phyloP scores from a whole-genome alignment of 1,140 invertebrate species.

The Philotrypesis tridentata region DNA sequence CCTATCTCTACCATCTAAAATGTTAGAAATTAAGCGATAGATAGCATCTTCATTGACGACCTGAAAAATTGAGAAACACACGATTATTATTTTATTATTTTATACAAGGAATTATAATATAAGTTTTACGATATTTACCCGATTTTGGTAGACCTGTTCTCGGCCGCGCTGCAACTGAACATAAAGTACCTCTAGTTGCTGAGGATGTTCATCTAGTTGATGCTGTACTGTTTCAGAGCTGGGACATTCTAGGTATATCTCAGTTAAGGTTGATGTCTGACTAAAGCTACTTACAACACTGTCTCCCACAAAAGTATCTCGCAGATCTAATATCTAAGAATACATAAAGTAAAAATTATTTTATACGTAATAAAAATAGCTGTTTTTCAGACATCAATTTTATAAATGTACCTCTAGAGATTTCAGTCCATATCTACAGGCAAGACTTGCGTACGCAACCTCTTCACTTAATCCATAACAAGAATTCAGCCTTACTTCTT shows the following conservation, averaged over 20 bases:
- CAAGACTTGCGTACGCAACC: slow-evolving; percentile 83
- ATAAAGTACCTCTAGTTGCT: slow-evolving; percentile 47
- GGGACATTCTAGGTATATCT: slow-evolving; percentile 77
- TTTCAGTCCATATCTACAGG: slow-evolving; percentile 82
- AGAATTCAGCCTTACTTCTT: slow-evolving; percentile 76
- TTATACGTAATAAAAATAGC: slow-evolving; percentile 20
- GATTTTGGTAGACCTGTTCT: slow-evolving; percentile 25
- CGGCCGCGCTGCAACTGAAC: slow-evolving; percentile 39
- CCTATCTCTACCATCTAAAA: slow-evolving; percentile 39
- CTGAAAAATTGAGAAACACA: slow-evolving; percentile 25
- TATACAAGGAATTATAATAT: not conserved
- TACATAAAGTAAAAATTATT: slow-evolving; percentile 1
- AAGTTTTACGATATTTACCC: slow-evolving; percentile 24
- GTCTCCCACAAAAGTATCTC: slow-evolving; percentile 79
- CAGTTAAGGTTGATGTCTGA: slow-evolving; percentile 76
- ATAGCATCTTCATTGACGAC: slow-evolving; percentile 30
- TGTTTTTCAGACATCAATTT: not conserved
- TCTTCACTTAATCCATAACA: slow-evolving; percentile 80
- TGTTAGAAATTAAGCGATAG: slow-evolving; percentile 25
- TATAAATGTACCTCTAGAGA: slow-evolving; percentile 74
- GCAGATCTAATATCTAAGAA: slow-evolving; percentile 77
- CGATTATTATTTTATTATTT: not conserved
- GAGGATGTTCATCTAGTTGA: slow-evolving; percentile 47
- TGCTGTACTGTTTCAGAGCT: slow-evolving; percentile 53
- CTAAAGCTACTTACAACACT: slow-evolving; percentile 81